Conservation (phyloP, 2,113 vertebrate species). For the Fregetta grallaria region DNA sequence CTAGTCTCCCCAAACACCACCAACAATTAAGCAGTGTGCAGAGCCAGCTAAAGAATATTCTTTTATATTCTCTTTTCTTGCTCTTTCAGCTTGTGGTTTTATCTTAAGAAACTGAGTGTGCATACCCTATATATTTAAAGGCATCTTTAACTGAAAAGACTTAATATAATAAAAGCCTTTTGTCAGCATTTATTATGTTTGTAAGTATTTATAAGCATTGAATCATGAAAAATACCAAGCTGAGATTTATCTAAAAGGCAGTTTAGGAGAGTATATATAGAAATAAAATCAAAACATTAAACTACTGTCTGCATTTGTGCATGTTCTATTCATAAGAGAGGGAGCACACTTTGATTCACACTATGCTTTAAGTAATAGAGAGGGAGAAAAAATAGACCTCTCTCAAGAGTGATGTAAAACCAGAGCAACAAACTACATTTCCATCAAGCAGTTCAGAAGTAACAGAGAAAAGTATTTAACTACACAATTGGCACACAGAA, state of each 20-base stretch:
- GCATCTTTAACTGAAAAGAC: not conserved
- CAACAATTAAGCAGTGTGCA: not conserved
- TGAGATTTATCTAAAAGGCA: not conserved
- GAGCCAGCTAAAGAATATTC: not conserved
- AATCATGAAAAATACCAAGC: not conserved
- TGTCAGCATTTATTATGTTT: not conserved
- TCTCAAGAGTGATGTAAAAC: not conserved
- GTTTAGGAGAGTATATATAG: not conserved
- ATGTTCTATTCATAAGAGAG: not conserved
- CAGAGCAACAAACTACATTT: not conserved
- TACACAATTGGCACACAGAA: not conserved
- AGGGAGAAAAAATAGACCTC: not conserved
- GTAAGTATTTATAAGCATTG: not conserved
- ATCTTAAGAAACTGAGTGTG: not conserved
- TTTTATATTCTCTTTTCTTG: not conserved
- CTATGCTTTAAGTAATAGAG: not conserved
- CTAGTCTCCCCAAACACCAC: not conserved
- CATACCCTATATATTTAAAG: not conserved
- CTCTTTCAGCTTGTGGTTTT: not conserved
- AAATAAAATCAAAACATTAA: not conserved
- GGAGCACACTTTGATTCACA: not conserved
- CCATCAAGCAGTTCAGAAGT: not conserved
- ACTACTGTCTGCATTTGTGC: not conserved
- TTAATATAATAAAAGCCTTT: not conserved
- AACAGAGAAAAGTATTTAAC: not conserved